These are phyloP conservation scores for Achatina immaculata DNA, from an alignment of 1,140 invertebrate genomes.

Conservation along the genomic window DNA sequence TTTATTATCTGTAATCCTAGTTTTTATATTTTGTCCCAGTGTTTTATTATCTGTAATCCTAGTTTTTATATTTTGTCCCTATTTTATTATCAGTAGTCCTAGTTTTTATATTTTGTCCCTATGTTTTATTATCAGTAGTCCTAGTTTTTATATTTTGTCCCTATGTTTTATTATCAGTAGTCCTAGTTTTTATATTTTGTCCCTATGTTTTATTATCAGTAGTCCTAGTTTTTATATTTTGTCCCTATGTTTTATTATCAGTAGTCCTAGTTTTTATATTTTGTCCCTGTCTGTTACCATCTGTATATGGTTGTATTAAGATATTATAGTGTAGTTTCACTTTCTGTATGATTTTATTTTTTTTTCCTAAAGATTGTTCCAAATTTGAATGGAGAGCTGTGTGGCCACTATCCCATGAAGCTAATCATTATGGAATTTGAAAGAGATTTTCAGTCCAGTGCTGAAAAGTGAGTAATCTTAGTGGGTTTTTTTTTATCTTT, in stretches of 20 bases:
- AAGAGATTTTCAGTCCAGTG: slow-evolving; percentile 31
- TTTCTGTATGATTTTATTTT: no score
- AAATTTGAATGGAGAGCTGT: slow-evolving; percentile 81
- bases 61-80: background rate
- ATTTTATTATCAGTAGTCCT: background rate
- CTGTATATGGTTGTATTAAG: no score
- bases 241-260: no score
- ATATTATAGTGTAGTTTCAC: no score
- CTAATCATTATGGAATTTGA: slow-evolving; percentile 82
- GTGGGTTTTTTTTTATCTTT: background rate
- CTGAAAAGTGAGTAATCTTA: slow-evolving; percentile 6
- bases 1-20: background rate
- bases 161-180: background rate
- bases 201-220: background rate
- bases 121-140: background rate
- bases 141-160: background rate
- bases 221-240: no score
- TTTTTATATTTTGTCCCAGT: background rate
- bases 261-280: no score
- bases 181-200: background rate
- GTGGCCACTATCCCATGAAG: slow-evolving; percentile 81
- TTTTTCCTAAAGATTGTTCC: slow-evolving; percentile 75
- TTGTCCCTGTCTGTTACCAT: no score
- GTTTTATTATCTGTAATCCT: background rate
- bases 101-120: background rate